These are phyloP conservation scores for Marronus borbonicus DNA, from an alignment of 2,888 invertebrate genomes.

Conservation along the genomic window DNA sequence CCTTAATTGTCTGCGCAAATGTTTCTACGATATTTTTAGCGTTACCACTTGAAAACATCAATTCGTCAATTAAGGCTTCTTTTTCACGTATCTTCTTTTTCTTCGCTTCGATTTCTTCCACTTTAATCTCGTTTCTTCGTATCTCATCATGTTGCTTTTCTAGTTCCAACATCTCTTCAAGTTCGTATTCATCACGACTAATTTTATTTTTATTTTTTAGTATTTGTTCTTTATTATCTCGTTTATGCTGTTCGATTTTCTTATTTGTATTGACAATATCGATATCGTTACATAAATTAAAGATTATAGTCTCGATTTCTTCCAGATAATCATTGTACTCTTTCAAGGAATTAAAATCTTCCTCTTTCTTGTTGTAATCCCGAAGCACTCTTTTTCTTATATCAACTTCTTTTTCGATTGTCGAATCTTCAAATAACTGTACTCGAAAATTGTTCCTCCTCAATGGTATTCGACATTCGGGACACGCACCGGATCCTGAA, in stretches of 20 bases:
- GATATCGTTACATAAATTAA: constrained; percentile 90
- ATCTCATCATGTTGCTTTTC: constrained; percentile 86
- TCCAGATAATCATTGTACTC: constrained; percentile 98
- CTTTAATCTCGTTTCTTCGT: constrained; percentile 80
- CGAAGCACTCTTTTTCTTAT: constrained; percentile 90
- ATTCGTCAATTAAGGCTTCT: constrained; percentile 94
- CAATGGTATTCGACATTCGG: constrained; percentile 92
- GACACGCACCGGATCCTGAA: constrained; percentile 93
- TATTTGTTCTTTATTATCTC: constrained; percentile 89
- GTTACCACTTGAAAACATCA: constrained; percentile 93
- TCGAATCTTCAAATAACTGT: constrained; percentile 96
- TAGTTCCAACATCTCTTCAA: constrained; percentile 88
- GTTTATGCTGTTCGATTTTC: constrained; percentile 91
- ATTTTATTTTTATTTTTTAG: constrained; percentile 85
- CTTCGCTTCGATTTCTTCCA: constrained; percentile 81
- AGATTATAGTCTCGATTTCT: constrained; percentile 93
- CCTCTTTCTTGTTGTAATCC: constrained; percentile 96
- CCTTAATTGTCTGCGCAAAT: constrained; percentile 81
- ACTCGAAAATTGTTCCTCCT: constrained; percentile 92
- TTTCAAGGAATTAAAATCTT: constrained; percentile 87
- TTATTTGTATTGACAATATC: constrained; percentile 92
- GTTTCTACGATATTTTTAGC: constrained; percentile 90
- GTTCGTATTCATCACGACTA: constrained; percentile 86
- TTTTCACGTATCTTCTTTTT: constrained; percentile 89
- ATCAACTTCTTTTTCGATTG: constrained; percentile 98